Evolutionary conservation across 92 coral and sea anemone genomes (phyloP).

Genomic region (Palythoa grandiflora): DNA sequence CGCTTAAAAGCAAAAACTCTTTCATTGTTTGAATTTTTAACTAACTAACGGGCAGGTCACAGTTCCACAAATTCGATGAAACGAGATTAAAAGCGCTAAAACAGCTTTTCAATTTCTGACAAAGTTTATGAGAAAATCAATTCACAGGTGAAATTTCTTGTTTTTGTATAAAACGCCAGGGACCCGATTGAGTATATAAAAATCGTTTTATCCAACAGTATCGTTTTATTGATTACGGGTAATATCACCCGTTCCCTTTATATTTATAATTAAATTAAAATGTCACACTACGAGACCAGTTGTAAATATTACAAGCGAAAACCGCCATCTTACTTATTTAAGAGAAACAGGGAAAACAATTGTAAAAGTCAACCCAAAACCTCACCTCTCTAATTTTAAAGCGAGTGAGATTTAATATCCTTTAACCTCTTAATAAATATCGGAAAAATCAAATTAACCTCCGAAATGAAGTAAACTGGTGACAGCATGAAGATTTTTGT

Average conservation of each 20-base stretch:
- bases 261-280: conserved; percentile 48
- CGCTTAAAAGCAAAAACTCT: conserved; percentile 37
- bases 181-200: conserved; percentile 32
- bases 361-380: conserved; percentile 40
- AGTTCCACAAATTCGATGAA: conserved; percentile 26
- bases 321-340: conserved; percentile 44
- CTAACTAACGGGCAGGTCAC: conserved; percentile 50
- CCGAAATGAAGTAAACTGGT: conserved; percentile 45
- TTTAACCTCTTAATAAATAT: conserved; percentile 77
- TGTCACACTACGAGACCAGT: conserved; percentile 39
- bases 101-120: conserved; percentile 2
- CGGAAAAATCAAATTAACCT: conserved; percentile 81
- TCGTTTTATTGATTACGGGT: conserved; percentile 53
- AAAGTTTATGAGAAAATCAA: background rate
- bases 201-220: conserved; percentile 43
- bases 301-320: conserved; percentile 38
- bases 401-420: conserved; percentile 50
- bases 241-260: conserved; percentile 48
- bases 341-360: conserved; percentile 24
- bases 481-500: conserved; percentile 31
- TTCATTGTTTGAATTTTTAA: conserved; percentile 52
- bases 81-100: conserved; percentile 6
- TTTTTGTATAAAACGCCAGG: conserved; percentile 38
- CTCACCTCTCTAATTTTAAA: conserved; percentile 39
- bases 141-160: conserved; percentile 25